phyloP scores from a whole-genome alignment of 2,888 invertebrate species.

The Apamea sordens region DNA sequence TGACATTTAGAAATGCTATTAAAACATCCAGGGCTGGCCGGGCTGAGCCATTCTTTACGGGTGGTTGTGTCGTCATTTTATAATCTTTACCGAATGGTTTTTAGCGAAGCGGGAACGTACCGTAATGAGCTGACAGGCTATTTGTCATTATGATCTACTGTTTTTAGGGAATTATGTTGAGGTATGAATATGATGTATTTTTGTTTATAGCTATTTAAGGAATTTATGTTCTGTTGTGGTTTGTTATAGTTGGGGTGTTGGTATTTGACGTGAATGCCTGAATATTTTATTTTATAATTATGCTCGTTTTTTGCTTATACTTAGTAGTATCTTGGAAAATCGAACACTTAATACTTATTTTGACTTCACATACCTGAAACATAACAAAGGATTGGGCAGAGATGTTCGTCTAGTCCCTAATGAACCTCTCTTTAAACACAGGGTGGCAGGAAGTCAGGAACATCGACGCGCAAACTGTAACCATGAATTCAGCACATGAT shows the following conservation, averaged over 20 bases:
- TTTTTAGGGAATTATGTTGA: slow-evolving; percentile 31
- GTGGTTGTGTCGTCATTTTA: slow-evolving; percentile 47
- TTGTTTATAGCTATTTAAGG: slow-evolving; percentile 29
- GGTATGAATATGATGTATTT: slow-evolving; percentile 22
- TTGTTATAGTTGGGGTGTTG: slow-evolving; percentile 3
- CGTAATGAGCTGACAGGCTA: slow-evolving; percentile 47
- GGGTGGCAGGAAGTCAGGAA: too few relatives aligned
- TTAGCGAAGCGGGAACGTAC: slow-evolving; percentile 44
- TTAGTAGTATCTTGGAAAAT: background rate
- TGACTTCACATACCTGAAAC: background rate
- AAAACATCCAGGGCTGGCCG: slow-evolving; percentile 65
- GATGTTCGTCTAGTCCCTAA: background rate
- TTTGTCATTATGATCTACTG: slow-evolving; percentile 60
- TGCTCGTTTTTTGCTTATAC: background rate
- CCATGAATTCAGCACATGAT: too few relatives aligned
- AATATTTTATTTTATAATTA: background rate
- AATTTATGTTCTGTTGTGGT: slow-evolving; percentile 9
- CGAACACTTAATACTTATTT: background rate
- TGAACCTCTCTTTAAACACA: background rate
- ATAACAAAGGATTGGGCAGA: background rate
- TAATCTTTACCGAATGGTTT: slow-evolving; percentile 60
- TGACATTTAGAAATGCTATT: slow-evolving; percentile 79
- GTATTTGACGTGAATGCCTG: background rate
- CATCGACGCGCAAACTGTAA: too few relatives aligned
- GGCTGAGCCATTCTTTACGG: slow-evolving; percentile 48